phyloP scores from a whole-genome alignment of 2,113 vertebrate species.

The Choloepus hoffmanni region DNA sequence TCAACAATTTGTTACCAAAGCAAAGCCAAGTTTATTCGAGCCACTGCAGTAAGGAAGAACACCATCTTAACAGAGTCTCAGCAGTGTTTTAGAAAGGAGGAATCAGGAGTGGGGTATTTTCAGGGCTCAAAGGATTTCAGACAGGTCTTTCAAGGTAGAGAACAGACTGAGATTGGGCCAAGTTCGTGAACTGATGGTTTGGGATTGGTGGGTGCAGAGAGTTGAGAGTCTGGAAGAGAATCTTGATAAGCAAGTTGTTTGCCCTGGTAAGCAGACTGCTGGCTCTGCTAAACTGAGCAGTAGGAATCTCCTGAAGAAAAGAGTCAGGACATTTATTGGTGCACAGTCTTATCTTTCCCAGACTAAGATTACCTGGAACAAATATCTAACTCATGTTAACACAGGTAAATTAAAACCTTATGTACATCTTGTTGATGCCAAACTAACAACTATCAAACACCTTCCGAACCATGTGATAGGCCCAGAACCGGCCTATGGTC shows the following conservation, averaged over 20 bases:
- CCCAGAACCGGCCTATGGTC: not conserved
- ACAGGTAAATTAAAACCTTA: not conserved
- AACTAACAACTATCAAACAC: not conserved
- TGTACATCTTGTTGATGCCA: not conserved
- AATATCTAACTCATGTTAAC: conserved; percentile 3
- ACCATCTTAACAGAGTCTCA: not conserved
- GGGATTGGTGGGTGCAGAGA: not conserved
- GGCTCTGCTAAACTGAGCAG: conserved; percentile 32
- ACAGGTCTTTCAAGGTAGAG: not conserved
- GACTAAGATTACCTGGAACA: not conserved
- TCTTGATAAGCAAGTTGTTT: conserved; percentile 46
- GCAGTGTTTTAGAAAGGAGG: not conserved
- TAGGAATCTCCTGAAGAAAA: conserved; percentile 50
- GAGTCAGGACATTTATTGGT: conserved; percentile 19
- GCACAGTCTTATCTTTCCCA: conserved; percentile 4
- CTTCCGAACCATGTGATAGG: not conserved
- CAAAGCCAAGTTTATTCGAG: not conserved
- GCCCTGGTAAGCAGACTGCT: not conserved
- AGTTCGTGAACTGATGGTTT: not conserved
- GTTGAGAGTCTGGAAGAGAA: conserved; percentile 34
- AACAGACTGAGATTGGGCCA: not conserved
- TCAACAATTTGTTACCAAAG: not conserved
- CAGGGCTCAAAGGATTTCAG: not conserved
- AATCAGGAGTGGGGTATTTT: not conserved
- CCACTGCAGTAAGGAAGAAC: not conserved